phyloP scores from a whole-genome alignment of 2,888 invertebrate species.

The Lucinisca nassula region DNA sequence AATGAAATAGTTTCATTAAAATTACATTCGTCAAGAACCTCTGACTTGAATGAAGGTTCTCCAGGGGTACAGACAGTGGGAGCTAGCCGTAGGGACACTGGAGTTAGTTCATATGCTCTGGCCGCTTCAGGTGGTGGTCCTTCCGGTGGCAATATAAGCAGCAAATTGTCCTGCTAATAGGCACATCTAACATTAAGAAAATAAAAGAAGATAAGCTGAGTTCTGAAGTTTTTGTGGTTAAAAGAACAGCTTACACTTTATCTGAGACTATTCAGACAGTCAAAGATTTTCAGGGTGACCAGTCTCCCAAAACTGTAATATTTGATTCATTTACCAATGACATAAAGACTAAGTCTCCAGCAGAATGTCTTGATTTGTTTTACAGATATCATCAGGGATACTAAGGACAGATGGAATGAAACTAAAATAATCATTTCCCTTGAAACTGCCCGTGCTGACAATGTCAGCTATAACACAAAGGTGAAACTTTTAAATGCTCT shows the following conservation, averaged over 20 bases:
- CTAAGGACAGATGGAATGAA: not conserved
- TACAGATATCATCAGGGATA: not conserved
- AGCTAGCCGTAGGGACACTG: not conserved
- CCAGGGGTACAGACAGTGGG: not conserved
- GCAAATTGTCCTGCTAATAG: not conserved
- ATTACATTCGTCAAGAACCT: not conserved
- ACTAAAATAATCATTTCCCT: not conserved
- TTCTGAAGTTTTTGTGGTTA: not conserved
- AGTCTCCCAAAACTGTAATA: not conserved
- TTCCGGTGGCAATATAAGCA: not conserved
- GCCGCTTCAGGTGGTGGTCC: not conserved
- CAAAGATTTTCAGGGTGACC: not conserved
- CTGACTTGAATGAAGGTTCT: not conserved
- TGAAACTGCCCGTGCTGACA: not conserved
- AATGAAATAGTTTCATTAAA: not conserved
- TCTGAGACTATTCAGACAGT: not conserved
- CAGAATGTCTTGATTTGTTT: not conserved
- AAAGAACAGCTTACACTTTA: not conserved
- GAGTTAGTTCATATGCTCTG: not conserved
- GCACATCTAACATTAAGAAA: not conserved
- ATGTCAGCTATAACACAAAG: not conserved
- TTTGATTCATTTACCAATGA: not conserved
- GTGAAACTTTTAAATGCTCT: not conserved
- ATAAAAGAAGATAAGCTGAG: not conserved
- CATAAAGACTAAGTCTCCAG: not conserved